phyloP scores from a whole-genome alignment of 1,140 invertebrate genomes.

The Gyrodactylus bullatarudis region DNA sequence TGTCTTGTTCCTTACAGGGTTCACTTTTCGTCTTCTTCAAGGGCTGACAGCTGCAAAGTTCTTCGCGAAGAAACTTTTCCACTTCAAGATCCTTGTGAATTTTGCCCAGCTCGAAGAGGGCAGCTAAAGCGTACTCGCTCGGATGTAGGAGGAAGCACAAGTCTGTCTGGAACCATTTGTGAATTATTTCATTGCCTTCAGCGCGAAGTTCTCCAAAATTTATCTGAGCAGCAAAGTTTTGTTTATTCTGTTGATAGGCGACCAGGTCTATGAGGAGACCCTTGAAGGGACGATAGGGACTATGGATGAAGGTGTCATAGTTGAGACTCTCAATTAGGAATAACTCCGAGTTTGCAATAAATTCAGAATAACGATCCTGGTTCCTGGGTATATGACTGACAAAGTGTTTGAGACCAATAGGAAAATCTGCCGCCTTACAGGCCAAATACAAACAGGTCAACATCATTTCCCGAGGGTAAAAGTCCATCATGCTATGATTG shows the following conservation, averaged over 20 bases:
- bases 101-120: not conserved
- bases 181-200: not conserved
- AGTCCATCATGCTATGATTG: slow-evolving; percentile 1
- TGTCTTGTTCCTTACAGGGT: not conserved
- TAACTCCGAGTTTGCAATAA: not conserved
- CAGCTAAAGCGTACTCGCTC: not conserved
- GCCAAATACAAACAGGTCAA: not conserved
- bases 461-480: slow-evolving; percentile 4
- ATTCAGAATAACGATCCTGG: not conserved
- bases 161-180: not conserved
- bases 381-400: not conserved
- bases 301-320: not conserved
- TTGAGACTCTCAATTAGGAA: not conserved
- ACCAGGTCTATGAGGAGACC: not conserved
- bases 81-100: not conserved
- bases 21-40: not conserved
- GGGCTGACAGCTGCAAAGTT: not conserved
- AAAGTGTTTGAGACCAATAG: not conserved
- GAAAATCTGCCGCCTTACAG: not conserved
- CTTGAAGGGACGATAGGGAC: not conserved
- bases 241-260: not conserved
- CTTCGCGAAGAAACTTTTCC: not conserved
- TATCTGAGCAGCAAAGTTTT: not conserved
- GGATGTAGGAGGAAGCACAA: not conserved
- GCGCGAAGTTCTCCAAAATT: not conserved